Evolutionary conservation across 2,888 invertebrate species (phyloP), one percentile per base, ranked within the genome.

Genomic region (Micoletzkya japonica): DNA sequence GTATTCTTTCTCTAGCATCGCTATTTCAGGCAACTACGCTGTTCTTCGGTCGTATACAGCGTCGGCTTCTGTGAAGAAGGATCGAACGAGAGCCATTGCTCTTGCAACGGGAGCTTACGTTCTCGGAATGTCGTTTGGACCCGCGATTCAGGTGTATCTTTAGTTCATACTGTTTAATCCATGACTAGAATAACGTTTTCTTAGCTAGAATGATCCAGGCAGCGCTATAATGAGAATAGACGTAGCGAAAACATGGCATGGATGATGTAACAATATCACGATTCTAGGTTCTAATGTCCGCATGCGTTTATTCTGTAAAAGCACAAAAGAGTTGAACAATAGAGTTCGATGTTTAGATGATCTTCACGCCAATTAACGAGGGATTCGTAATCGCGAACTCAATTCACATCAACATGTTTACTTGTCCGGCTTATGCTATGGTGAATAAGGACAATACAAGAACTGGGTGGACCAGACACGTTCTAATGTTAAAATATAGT

Each of bases 131-230:
- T 52, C 64, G 30, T 34, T 64, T 26, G 64, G 64, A 26, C 64
- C 64, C 0, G 64, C 64, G 20, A 64, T 64, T 64, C 64, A 64
- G 37, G 64, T 64, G 32, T n/a, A n/a, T n/a, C n/a, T n/a, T n/a
- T n/a, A n/a, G n/a, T n/a, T n/a, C n/a, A n/a, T n/a, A n/a, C n/a
- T n/a, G n/a, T n/a, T n/a, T n/a, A n/a, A n/a, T n/a, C n/a, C n/a
- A n/a, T n/a, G n/a, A n/a, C n/a, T n/a, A n/a, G n/a, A n/a, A n/a
- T n/a, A n/a, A n/a, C n/a, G n/a, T n/a, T n/a, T n/a, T n/a, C n/a
- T n/a, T n/a, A n/a, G n/a, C n/a, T n/a, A n/a, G n/a, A n/a, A n/a
- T n/a, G n/a, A n/a, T n/a, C n/a, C n/a, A n/a, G n/a, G n/a, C n/a
- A n/a, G n/a, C n/a, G n/a, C n/a, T n/a, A n/a, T n/a, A n/a, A n/a